phyloP scores from a whole-genome alignment of 2,797 vertebrate genomes.

The Ctenochaetus hawaiiensis region DNA sequence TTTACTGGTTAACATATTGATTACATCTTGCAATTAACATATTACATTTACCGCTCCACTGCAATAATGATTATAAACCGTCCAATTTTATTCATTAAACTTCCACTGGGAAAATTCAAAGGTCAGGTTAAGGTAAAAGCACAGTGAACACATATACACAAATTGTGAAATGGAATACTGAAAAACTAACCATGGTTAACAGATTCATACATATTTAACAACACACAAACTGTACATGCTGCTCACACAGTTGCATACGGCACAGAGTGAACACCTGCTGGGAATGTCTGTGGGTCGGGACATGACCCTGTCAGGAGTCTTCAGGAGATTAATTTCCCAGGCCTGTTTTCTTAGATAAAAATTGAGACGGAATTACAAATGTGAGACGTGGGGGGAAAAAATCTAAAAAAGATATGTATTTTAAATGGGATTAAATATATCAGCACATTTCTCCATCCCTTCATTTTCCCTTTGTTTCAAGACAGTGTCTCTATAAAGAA shows the following conservation, averaged over 20 bases:
- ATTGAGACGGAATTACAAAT: conserved; percentile 66
- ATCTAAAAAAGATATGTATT: conserved; percentile 78
- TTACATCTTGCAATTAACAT: conserved; percentile 19
- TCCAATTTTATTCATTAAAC: background rate
- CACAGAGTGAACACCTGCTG: conserved; percentile 71
- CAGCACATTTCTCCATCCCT: conserved; percentile 71
- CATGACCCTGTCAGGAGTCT: conserved; percentile 79
- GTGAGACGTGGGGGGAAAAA: conserved; percentile 56
- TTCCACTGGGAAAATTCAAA: conserved; percentile 16
- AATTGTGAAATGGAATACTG: conserved; percentile 15
- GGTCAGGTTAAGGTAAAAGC: conserved; percentile 1
- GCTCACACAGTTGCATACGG: conserved; percentile 21
- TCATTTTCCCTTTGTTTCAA: conserved; percentile 79
- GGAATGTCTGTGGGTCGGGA: conserved; percentile 71
- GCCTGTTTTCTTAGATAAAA: conserved; percentile 82
- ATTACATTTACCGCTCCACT: conserved; percentile 14
- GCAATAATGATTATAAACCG: background rate
- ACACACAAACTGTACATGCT: conserved; percentile 22
- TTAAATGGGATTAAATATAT: conserved; percentile 79
- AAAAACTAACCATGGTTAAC: conserved; percentile 27
- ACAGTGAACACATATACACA: conserved; percentile 18
- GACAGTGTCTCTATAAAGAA: conserved; percentile 55
- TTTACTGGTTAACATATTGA: conserved; percentile 21
- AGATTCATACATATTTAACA: conserved; percentile 46
- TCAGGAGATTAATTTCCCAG: conserved; percentile 79